Evolutionary conservation across 2,888 invertebrate species (phyloP), one percentile per base, ranked within the genome.

Genomic region (Noctua janthina): DNA sequence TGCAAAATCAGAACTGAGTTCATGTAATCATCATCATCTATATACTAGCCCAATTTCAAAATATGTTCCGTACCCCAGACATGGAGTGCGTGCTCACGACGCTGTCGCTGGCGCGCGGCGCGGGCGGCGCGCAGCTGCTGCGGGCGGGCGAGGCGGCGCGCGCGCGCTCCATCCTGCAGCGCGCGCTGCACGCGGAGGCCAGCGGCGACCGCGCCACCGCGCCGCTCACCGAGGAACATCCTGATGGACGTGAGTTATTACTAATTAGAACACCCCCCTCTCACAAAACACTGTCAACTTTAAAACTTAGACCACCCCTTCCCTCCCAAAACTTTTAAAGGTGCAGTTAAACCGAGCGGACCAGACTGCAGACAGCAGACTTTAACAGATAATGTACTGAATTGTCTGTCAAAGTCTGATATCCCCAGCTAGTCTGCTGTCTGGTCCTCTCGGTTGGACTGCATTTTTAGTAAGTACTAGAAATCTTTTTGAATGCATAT

Each of bases 51-150:
- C 35, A 8, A 15, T 35, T 35, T 20, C 8, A 64, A 20, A 11
- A 23, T 23, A 35, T 23, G 11, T 29, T 6, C 4, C 0, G 0
- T 0, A 6, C 23, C 15, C 15, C 70, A 69, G 98, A 98, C 94
- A 98, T 99, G 96, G 99, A 99, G 94, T 99, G 99, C 94, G 98
- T 99, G 93, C 97, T 98, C 89, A 99, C 99, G 13, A 99, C 99
- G 88, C 97, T 99, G 84, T 98, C 98, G 88, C 96, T 99, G 94
- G 97, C 97, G 67, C 98, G 98, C 91, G 98, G 98, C 90, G 98
- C 98, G 87, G 94, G 93, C 83, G 96, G 96, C 59, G 92, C 95
- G 6, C 98, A 98, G 94, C 96, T 97, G 87, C 97, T 99, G 87
- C 98, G 98, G 4, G 97, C 97, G 71, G 97, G 97, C n/a, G 99